Conservation (phyloP, 2,888 invertebrate genomes). For the Petrolisthes cinctipes region DNA sequence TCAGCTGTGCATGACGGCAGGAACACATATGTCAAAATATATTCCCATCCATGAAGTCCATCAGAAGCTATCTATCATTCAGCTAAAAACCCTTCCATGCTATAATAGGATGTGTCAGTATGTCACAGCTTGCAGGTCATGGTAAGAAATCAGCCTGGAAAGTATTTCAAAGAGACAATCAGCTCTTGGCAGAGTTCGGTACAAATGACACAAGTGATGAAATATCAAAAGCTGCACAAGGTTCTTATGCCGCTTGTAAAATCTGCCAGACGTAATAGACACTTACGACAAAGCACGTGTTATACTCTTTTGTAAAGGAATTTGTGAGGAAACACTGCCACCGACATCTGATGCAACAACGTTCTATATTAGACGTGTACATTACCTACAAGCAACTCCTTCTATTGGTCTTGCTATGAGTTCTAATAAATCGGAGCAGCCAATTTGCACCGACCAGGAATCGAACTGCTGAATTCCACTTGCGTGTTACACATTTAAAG, state of each 20-base stretch:
- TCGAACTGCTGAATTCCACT: not conserved
- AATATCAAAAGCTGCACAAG: too few species aligned
- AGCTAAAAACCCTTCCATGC: not conserved
- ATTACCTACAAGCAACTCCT: too few species aligned
- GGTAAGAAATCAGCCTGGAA: too few species aligned
- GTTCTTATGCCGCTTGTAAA: not conserved
- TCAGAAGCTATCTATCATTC: not conserved
- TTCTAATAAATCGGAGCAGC: too few species aligned
- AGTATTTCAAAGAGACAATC: not conserved
- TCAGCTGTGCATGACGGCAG: not conserved
- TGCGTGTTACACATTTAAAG: not conserved
- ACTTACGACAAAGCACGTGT: constrained; percentile 13
- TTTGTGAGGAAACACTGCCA: not conserved
- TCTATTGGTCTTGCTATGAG: too few species aligned
- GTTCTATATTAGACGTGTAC: not conserved
- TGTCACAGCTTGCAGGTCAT: not conserved
- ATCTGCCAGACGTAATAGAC: not conserved
- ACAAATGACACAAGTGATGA: not conserved
- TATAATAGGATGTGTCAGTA: not conserved
- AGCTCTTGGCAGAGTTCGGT: not conserved
- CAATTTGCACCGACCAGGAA: not conserved
- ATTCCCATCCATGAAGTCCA: not conserved
- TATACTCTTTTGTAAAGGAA: constrained; percentile 18
- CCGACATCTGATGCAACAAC: not conserved
- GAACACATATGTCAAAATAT: not conserved